phyloP scores from a whole-genome alignment of 2,888 invertebrate species.

The Euphydryas editha region DNA sequence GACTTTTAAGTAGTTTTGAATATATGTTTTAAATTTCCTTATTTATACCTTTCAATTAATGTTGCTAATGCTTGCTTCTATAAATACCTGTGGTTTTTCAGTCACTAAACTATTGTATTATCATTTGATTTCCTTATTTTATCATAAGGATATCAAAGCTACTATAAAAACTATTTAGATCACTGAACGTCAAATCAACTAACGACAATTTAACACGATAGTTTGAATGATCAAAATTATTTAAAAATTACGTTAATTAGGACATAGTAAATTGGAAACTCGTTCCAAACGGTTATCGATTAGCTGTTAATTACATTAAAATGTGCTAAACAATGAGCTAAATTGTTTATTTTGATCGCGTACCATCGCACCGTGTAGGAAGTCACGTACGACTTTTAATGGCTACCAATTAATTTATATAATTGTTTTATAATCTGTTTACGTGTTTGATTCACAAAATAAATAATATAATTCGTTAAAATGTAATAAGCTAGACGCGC shows the following conservation, averaged over 20 bases:
- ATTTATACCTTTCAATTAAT: too few relatives aligned
- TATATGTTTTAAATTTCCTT: too few relatives aligned
- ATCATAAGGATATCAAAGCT: too few relatives aligned
- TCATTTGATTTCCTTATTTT: too few relatives aligned
- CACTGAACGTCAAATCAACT: background rate
- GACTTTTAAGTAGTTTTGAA: too few relatives aligned
- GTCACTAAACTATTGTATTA: too few relatives aligned
- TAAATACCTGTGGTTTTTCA: too few relatives aligned
- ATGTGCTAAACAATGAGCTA: constrained; percentile 28
- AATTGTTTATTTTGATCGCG: constrained; percentile 39
- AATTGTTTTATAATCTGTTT: constrained; percentile 28
- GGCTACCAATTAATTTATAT: constrained; percentile 10
- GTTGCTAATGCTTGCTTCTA: too few relatives aligned
- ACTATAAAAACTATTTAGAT: too few relatives aligned
- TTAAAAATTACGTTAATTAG: constrained; percentile 21
- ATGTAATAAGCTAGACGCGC: background rate
- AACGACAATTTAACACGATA: background rate
- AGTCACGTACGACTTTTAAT: constrained; percentile 40
- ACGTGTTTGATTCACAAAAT: constrained; percentile 1
- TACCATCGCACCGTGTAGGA: constrained; percentile 27
- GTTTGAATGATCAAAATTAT: background rate
- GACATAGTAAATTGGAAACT: constrained; percentile 28
- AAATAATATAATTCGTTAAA: background rate
- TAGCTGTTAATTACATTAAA: constrained; percentile 33
- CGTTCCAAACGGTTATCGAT: constrained; percentile 15